These are phyloP conservation scores for Idaea straminata DNA, from an alignment of 2,888 invertebrate genomes.

Conservation along the genomic window DNA sequence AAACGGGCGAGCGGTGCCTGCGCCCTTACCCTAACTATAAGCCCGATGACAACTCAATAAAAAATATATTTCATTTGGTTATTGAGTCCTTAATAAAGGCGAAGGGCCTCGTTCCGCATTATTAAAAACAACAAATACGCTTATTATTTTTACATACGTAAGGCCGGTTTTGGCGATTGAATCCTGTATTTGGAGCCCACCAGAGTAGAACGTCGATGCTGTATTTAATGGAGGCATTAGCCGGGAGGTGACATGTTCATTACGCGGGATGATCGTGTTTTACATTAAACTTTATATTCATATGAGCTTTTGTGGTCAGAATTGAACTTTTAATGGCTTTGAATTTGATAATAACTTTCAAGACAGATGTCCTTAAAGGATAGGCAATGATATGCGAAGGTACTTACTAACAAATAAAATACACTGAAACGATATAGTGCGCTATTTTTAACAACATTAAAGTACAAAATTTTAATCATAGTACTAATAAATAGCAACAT, in stretches of 20 bases:
- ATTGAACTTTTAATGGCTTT: constrained; percentile 49
- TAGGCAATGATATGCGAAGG: constrained; percentile 22
- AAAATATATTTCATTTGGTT: constrained; percentile 80
- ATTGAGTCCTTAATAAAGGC: constrained; percentile 78
- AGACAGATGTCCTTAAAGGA: constrained; percentile 27
- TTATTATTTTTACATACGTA: constrained; percentile 57
- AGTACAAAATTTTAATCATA: too few species aligned
- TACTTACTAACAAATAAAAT: too few species aligned
- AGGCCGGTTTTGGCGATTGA: constrained; percentile 42
- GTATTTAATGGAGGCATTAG: constrained; percentile 43
- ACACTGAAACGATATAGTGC: neutral
- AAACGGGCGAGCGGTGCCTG: constrained; percentile 51
- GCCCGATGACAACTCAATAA: constrained; percentile 78
- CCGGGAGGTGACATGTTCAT: constrained; percentile 47
- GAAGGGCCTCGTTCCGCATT: constrained; percentile 59
- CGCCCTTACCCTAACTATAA: constrained; percentile 72
- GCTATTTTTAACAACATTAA: neutral
- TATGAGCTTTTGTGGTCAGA: constrained; percentile 41
- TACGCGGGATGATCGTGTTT: constrained; percentile 48
- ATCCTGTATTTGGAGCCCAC: constrained; percentile 53
- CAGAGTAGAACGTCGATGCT: constrained; percentile 49
- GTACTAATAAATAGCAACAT: too few species aligned
- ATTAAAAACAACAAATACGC: constrained; percentile 68
- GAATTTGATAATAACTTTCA: constrained; percentile 53
- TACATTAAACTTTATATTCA: constrained; percentile 51